A percentile compares a stretch with the other conserved stretches of the same genome.
phyloP scores from a whole-genome alignment of 2,888 invertebrate genomes.

The Eudasyphora cyanicolor region DNA sequence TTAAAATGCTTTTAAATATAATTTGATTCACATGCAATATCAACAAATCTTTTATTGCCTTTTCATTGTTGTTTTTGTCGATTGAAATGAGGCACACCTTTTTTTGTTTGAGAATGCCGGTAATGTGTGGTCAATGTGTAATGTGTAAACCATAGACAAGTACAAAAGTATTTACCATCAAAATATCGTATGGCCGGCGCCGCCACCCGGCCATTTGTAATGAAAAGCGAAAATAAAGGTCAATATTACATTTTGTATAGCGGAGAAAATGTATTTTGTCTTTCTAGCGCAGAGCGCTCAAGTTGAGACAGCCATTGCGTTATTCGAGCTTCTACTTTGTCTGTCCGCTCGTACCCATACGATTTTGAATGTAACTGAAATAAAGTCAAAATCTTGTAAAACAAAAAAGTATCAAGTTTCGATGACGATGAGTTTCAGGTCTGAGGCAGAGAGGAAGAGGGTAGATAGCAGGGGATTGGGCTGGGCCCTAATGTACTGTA shows the following conservation, averaged over 20 bases:
- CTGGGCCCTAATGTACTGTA: background rate
- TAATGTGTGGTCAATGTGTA: background rate
- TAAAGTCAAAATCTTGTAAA: background rate
- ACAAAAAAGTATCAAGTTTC: constrained; percentile 1
- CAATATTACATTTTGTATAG: background rate
- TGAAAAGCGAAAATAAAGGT: constrained; percentile 5
- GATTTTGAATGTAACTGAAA: background rate
- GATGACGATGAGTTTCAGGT: background rate
- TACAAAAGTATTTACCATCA: background rate
- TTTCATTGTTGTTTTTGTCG: too few relatives aligned
- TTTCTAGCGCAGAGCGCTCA: background rate
- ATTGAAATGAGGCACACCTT: background rate
- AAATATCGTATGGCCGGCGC: background rate
- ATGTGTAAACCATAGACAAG: background rate
- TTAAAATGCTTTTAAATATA: constrained; percentile 20
- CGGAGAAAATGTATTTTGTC: background rate
- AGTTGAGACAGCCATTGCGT: background rate
- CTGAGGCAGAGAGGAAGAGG: too few relatives aligned
- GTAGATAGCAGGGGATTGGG: background rate
- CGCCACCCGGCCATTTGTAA: background rate
- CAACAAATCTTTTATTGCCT: background rate
- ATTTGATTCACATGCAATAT: background rate
- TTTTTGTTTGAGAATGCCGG: background rate
- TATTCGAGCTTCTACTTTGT: too few relatives aligned
- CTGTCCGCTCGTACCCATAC: background rate